Conservation (phyloP, 2,888 invertebrate genomes). For the Dasysyrphus tricinctus region DNA sequence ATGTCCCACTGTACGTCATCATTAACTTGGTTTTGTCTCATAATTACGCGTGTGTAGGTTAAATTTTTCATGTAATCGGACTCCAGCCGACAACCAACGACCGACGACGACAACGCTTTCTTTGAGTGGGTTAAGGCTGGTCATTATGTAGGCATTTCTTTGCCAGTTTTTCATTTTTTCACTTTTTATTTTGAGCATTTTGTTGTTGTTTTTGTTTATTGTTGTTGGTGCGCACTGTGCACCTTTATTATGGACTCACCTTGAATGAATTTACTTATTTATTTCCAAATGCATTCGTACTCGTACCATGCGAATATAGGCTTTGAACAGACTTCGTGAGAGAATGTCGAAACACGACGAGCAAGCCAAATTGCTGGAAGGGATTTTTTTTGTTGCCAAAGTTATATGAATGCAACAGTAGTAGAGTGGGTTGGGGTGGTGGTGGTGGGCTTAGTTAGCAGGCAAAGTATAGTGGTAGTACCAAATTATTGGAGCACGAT, state of each 20-base stretch:
- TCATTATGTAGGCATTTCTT: slow-evolving; percentile 65
- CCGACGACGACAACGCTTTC: slow-evolving; percentile 20
- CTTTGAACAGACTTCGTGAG: slow-evolving; percentile 37
- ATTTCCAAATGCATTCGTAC: slow-evolving; percentile 56
- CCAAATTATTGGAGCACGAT: slow-evolving; percentile 47
- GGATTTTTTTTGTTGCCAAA: slow-evolving; percentile 34
- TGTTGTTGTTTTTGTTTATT: not conserved
- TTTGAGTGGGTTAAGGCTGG: slow-evolving; percentile 73
- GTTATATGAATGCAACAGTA: slow-evolving; percentile 22
- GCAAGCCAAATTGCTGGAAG: slow-evolving; percentile 38
- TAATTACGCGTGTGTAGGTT: slow-evolving; percentile 63
- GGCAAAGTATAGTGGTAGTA: not conserved
- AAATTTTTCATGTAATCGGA: slow-evolving; percentile 50
- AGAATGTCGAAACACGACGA: slow-evolving; percentile 30
- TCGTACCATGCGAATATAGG: slow-evolving; percentile 26
- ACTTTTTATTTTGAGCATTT: slow-evolving; percentile 26
- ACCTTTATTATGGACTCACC: slow-evolving; percentile 48
- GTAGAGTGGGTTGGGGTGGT: not conserved
- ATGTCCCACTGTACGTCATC: not conserved
- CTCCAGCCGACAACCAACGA: slow-evolving; percentile 33
- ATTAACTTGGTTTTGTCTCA: slow-evolving; percentile 39
- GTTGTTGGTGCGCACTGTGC: slow-evolving; percentile 26
- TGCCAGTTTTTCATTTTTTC: slow-evolving; percentile 36
- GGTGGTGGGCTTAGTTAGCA: not conserved
- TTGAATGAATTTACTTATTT: slow-evolving; percentile 50